Conservation (phyloP, 2,113 vertebrate species). For the Origma solitaria region DNA sequence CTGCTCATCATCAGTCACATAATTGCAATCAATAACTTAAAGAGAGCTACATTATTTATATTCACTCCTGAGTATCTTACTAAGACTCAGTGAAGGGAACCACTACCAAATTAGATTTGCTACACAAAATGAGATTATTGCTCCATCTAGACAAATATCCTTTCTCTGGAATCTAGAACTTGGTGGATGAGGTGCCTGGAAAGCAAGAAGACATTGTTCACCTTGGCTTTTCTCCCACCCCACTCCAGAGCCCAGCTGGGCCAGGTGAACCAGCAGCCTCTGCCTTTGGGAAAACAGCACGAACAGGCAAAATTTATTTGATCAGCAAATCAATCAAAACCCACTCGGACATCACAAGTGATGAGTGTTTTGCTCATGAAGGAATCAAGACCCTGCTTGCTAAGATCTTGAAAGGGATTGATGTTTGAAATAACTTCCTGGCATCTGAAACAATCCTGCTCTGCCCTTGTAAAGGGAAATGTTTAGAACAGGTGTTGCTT, state of each 20-base stretch:
- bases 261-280: not conserved
- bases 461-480: not conserved
- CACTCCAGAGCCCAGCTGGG: not conserved
- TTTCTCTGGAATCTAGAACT: not conserved
- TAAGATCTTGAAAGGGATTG: not conserved
- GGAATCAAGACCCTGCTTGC: not conserved
- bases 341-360: not conserved
- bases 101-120: not conserved
- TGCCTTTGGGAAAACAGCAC: not conserved
- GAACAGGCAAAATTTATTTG: accelerated
- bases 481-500: not conserved
- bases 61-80: not conserved
- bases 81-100: not conserved
- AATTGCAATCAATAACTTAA: not conserved
- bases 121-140: not conserved
- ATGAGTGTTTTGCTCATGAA: not conserved
- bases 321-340: not conserved
- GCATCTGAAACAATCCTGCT: not conserved
- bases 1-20: not conserved
- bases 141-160: not conserved
- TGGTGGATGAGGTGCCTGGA: not conserved
- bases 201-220: not conserved
- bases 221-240: not conserved
- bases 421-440: not conserved
- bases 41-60: not conserved